Evolutionary conservation across 2,113 vertebrate genomes (phyloP), one percentile per base, ranked within the genome.

Genomic region (Solea senegalensis): DNA sequence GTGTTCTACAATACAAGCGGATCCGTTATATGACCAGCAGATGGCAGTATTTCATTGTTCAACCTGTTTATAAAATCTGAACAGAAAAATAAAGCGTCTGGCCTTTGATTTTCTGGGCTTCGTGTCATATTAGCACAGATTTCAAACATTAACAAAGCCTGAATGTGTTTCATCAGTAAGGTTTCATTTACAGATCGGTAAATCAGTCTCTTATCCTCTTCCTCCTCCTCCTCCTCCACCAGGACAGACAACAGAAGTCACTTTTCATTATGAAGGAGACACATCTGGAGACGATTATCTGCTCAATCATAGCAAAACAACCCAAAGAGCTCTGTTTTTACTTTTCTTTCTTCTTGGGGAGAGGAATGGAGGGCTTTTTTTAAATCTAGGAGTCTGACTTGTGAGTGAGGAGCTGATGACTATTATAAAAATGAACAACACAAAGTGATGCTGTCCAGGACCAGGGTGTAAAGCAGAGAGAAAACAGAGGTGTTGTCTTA

Each of bases 211-310:
- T 28, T 1, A 1, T 50, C 44, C 54, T 21, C 21, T 1, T 21
- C 12, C 50, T 43, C 48, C 58, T 27, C 12, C 27, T n/a, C 13
- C 15, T 41, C 9, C 1, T 43, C 13, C 14, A 27, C 21, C 8
- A 10, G 49, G 65, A 59, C 50, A 21, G 41, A 53, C 54, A 64
- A 11, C 74, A 64, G 34, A 71, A 61, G 55, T 71, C 40, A 66
- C 26, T n/a, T n/a, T n/a, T n/a, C n/a, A n/a, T n/a, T 55, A 45
- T 62, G 57, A 55, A 66, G 46, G 14, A 41, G 21, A 51, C 66
- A 84, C 86, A 83, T 88, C 86, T 90, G 86, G 86, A 77, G 53
- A 53, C 48, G 34, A 81, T 86, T 64, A 76, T 74, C 72, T 69
- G 67, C 58, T 74, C 69, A 63, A 56, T 83, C 76, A 78, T 44